phyloP scores from a whole-genome alignment of 2,113 vertebrate species.

The Spermophilus dauricus region DNA sequence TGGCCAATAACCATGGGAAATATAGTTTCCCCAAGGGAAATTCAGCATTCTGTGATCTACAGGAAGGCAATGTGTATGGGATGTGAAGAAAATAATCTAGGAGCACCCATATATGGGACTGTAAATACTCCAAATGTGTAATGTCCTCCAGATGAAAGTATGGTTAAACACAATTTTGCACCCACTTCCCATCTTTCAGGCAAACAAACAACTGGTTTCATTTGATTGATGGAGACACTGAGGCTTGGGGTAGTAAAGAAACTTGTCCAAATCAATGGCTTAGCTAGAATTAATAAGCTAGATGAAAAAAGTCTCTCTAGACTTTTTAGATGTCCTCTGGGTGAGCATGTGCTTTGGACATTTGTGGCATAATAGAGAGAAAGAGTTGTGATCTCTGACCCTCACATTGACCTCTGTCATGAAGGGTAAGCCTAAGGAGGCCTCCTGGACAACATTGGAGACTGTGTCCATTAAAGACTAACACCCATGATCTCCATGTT shows the following conservation, averaged over 20 bases:
- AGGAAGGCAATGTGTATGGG: neutral
- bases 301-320: neutral
- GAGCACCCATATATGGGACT: neutral
- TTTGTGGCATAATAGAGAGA: constrained; percentile 55
- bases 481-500: neutral
- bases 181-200: neutral
- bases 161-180: neutral
- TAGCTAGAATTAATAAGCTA: too few relatives aligned
- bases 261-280: neutral
- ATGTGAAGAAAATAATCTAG: neutral
- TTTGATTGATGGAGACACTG: neutral
- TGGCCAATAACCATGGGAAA: neutral
- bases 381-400: constrained; percentile 71
- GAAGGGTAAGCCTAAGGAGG: neutral
- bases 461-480: neutral
- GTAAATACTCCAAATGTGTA: neutral
- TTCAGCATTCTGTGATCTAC: neutral
- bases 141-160: too few relatives aligned
- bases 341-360: neutral
- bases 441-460: neutral
- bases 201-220: neutral
- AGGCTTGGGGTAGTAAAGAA: neutral
- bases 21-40: neutral
- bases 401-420: neutral
- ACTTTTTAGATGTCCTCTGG: neutral